phyloP scores from a whole-genome alignment of 2,888 invertebrate genomes.

The Keiferia lycopersicella region DNA sequence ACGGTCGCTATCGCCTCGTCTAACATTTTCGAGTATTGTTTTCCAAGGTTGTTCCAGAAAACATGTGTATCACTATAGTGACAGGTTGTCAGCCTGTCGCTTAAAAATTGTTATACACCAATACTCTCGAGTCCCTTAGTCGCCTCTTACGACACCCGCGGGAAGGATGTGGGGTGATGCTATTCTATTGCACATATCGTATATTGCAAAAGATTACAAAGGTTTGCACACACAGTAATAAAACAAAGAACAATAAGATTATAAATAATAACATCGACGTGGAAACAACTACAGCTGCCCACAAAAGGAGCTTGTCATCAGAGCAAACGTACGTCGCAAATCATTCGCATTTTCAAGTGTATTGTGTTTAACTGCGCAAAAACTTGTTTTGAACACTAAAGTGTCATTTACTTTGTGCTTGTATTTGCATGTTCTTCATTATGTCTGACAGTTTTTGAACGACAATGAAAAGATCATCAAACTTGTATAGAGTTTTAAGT shows the following conservation, averaged over 20 bases:
- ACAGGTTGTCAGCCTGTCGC: too few relatives aligned
- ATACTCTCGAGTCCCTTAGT: too few relatives aligned
- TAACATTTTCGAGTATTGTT: too few relatives aligned
- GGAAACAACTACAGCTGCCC: conserved; percentile 28
- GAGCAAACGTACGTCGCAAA: conserved; percentile 39
- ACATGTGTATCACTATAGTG: too few relatives aligned
- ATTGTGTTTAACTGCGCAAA: conserved; percentile 43
- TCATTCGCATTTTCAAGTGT: conserved; percentile 44
- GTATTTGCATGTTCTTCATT: background rate
- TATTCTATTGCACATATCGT: too few relatives aligned
- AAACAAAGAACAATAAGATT: conserved; percentile 36
- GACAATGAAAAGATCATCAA: background rate
- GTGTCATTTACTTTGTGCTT: conserved; percentile 18
- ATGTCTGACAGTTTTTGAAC: background rate
- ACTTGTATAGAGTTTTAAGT: background rate
- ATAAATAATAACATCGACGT: conserved; percentile 39
- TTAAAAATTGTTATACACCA: background rate
- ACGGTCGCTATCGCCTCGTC: too few relatives aligned
- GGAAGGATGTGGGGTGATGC: too few relatives aligned
- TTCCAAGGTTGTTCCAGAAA: too few relatives aligned
- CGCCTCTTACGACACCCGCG: too few relatives aligned
- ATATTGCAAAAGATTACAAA: background rate
- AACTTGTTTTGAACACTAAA: conserved; percentile 41
- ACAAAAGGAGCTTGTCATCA: conserved; percentile 41
- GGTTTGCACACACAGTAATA: conserved; percentile 26